Evolutionary conservation across 2,797 vertebrate species (phyloP).

Genomic region (Anableps anableps): DNA sequence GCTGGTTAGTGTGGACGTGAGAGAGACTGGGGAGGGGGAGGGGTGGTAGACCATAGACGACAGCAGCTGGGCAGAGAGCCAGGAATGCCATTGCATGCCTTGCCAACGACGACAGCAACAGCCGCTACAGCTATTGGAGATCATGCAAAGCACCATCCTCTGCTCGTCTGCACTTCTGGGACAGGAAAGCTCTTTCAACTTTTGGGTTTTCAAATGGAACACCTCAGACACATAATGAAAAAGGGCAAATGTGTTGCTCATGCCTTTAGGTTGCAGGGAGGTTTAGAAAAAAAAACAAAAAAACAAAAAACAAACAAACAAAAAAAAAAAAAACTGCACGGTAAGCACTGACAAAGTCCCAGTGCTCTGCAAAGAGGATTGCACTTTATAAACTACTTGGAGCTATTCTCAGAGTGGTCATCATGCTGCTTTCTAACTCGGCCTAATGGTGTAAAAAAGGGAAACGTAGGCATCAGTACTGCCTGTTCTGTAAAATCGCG

Average conservation of each 20-base stretch:
- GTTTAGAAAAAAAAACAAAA: slow-evolving; percentile 21
- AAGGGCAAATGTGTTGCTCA: slow-evolving; percentile 4
- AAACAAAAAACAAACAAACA: slow-evolving; percentile 18
- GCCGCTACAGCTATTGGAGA: slow-evolving; percentile 41
- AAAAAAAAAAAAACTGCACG: slow-evolving; percentile 45
- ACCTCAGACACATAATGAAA: slow-evolving; percentile 7
- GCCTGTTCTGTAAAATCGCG: slow-evolving; percentile 20
- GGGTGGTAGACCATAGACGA: slow-evolving; percentile 65
- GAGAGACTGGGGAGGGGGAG: slow-evolving; percentile 50
- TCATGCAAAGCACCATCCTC: slow-evolving; percentile 21
- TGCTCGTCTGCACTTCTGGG: slow-evolving; percentile 27
- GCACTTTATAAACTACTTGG: slow-evolving; percentile 66
- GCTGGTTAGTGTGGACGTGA: slow-evolving; percentile 45
- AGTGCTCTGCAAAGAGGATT: slow-evolving; percentile 73
- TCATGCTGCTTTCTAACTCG: slow-evolving; percentile 70
- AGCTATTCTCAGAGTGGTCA: slow-evolving; percentile 71
- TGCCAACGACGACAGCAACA: slow-evolving; percentile 61
- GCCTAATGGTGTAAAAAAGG: slow-evolving; percentile 59
- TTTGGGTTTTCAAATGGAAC: slow-evolving; percentile 31
- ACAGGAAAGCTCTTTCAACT: slow-evolving; percentile 23
- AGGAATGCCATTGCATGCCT: slow-evolving; percentile 79
- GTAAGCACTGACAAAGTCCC: slow-evolving; percentile 63
- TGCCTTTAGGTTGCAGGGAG: slow-evolving; percentile 26
- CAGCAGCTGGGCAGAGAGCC: slow-evolving; percentile 79
- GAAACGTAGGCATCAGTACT: slow-evolving; percentile 7